Evolutionary conservation across 2,888 invertebrate species (phyloP).

Genomic region (Ligdia adustata): DNA sequence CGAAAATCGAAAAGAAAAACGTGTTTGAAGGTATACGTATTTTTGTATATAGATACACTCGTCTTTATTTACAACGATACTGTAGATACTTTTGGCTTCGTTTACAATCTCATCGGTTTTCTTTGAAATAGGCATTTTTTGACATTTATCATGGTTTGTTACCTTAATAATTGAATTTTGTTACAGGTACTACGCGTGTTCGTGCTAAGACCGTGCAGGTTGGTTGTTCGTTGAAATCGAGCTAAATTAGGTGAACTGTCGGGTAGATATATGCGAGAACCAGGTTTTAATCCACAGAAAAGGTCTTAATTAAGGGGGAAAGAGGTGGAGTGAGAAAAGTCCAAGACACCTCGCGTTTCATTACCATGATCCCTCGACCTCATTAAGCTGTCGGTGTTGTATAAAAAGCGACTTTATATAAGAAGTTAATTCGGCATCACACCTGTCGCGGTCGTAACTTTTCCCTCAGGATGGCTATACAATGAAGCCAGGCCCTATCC

Average conservation of each 20-base stretch:
- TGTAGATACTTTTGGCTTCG: slow-evolving; percentile 19
- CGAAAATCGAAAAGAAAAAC: slow-evolving; percentile 53
- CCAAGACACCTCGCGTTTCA: slow-evolving; percentile 65
- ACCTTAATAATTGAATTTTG: slow-evolving; percentile 44
- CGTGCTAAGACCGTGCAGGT: slow-evolving; percentile 56
- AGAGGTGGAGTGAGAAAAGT: slow-evolving; percentile 62
- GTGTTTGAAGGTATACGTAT: slow-evolving; percentile 45
- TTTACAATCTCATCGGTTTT: background rate
- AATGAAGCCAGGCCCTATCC: slow-evolving; percentile 71
- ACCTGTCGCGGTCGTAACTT: slow-evolving; percentile 82
- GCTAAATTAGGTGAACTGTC: slow-evolving; percentile 23
- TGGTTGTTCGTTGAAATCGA: slow-evolving; percentile 47
- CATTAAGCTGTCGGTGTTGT: slow-evolving; percentile 75
- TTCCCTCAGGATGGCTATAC: slow-evolving; percentile 72
- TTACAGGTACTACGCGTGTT: slow-evolving; percentile 59
- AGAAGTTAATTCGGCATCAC: slow-evolving; percentile 81
- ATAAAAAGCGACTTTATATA: slow-evolving; percentile 79
- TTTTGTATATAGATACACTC: slow-evolving; percentile 35
- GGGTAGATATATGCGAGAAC: slow-evolving; percentile 40
- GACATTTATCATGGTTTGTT: background rate
- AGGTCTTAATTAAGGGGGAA: slow-evolving; percentile 68
- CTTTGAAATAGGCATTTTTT: background rate
- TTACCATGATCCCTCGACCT: slow-evolving; percentile 71
- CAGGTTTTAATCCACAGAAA: slow-evolving; percentile 54
- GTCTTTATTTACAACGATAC: slow-evolving; percentile 45